A percentile compares a stretch with the other conserved stretches of the same genome.
These are phyloP conservation scores for Hemicentrotus pulcherrimus DNA, from an alignment of 35 echinoderm and acorn worm genomes.

Conservation along the genomic window DNA sequence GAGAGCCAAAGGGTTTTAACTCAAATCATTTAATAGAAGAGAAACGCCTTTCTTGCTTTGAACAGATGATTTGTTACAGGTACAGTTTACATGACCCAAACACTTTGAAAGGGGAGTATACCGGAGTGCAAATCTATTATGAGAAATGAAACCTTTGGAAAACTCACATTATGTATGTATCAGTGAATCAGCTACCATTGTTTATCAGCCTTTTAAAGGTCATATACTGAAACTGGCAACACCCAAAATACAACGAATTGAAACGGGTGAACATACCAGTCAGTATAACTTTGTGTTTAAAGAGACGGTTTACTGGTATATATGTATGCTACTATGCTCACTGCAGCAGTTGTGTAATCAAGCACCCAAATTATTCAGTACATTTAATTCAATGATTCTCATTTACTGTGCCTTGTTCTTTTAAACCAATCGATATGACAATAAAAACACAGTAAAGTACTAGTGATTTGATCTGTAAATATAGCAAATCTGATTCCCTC, in stretches of 20 bases:
- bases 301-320: too few species aligned
- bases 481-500: neutral
- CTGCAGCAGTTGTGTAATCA: neutral
- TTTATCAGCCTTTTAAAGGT: neutral
- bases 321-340: neutral
- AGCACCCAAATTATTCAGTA: neutral
- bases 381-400: neutral
- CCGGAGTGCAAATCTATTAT: neutral
- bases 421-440: neutral
- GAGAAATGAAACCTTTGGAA: neutral
- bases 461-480: neutral
- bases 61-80: too few species aligned
- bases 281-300: neutral
- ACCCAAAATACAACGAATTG: neutral
- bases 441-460: neutral
- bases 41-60: too few species aligned
- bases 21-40: too few species aligned
- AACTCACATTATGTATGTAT: neutral
- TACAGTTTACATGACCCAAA: too few species aligned
- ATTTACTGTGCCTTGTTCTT: neutral
- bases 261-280: neutral
- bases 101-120: too few species aligned
- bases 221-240: neutral
- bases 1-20: too few species aligned
- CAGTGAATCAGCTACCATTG: neutral